Conservation (phyloP, 2,888 invertebrate genomes). For the Schizotus pectinicornis region DNA sequence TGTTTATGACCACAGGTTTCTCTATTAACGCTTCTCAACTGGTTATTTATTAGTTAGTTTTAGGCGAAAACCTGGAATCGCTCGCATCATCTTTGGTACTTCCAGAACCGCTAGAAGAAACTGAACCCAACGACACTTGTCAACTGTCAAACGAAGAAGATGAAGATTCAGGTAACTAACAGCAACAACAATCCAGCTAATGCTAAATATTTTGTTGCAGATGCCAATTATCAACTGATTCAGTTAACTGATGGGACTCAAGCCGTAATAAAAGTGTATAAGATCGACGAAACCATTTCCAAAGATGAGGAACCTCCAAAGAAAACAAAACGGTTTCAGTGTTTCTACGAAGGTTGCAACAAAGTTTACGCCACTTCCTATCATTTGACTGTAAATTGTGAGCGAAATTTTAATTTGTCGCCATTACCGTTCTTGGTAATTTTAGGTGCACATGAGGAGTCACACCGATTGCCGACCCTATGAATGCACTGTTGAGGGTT, state of each 20-base stretch:
- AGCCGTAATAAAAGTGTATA: conserved; percentile 43
- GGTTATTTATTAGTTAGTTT: background rate
- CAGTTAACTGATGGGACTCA: conserved; percentile 48
- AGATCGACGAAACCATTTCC: conserved; percentile 12
- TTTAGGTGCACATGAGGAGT: conserved; percentile 62
- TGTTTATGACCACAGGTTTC: conserved; percentile 38
- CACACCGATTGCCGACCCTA: conserved; percentile 63
- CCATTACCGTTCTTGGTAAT: conserved; percentile 4
- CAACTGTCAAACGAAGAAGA: conserved; percentile 18
- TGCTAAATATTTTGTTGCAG: conserved; percentile 10
- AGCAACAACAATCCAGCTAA: background rate
- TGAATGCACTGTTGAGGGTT: conserved; percentile 58
- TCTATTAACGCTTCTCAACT: background rate
- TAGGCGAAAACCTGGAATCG: conserved; percentile 1
- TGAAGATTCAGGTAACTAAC: conserved; percentile 13
- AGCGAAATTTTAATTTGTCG: conserved; percentile 1
- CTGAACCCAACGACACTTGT: background rate
- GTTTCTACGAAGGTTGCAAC: conserved; percentile 59
- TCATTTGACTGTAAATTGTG: conserved; percentile 59
- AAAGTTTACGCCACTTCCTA: conserved; percentile 61
- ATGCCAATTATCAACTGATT: conserved; percentile 40
- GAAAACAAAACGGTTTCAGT: conserved; percentile 54
- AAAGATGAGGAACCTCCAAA: conserved; percentile 26
- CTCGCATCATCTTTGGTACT: conserved; percentile 12
- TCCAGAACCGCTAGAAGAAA: conserved; percentile 12